Conservation (phyloP, 2,888 invertebrate species). For the Pomacea canaliculata region DNA sequence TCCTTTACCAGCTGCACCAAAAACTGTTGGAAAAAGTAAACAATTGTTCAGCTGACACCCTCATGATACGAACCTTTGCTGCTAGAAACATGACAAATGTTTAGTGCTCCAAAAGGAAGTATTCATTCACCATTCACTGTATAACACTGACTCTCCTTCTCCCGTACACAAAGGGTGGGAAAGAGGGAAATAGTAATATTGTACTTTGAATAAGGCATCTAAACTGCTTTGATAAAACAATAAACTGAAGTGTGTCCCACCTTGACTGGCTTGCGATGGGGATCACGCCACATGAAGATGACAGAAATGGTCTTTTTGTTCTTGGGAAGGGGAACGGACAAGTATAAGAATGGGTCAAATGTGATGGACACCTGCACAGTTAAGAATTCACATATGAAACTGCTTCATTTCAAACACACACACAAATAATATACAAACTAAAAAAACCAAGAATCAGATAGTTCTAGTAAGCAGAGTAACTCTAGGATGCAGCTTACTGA, state of each 20-base stretch:
- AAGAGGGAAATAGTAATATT: too few relatives aligned
- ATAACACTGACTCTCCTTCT: too few relatives aligned
- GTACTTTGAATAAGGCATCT: too few relatives aligned
- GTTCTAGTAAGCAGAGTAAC: too few relatives aligned
- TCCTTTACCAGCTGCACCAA: conserved; percentile 62
- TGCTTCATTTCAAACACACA: not conserved
- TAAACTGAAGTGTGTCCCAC: conserved; percentile 44
- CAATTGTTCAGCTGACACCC: too few relatives aligned
- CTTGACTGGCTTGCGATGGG: conserved; percentile 67
- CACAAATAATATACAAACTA: not conserved
- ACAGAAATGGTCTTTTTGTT: conserved; percentile 64
- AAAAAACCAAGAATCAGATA: too few relatives aligned
- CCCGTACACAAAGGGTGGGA: too few relatives aligned
- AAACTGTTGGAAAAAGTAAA: conserved; percentile 41
- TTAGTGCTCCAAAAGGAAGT: too few relatives aligned
- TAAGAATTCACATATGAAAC: conserved; percentile 12
- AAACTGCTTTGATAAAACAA: not conserved
- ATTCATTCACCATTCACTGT: too few relatives aligned
- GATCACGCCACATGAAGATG: conserved; percentile 70
- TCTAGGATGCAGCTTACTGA: too few relatives aligned
- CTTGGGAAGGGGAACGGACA: conserved; percentile 72
- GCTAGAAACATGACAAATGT: too few relatives aligned
- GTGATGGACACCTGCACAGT: conserved; percentile 71
- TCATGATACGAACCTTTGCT: too few relatives aligned
- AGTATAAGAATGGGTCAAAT: conserved; percentile 73